Base-by-base conservation (phyloP, 2,888 invertebrate species). In the Lissocephala sabroskyi region DNA sequence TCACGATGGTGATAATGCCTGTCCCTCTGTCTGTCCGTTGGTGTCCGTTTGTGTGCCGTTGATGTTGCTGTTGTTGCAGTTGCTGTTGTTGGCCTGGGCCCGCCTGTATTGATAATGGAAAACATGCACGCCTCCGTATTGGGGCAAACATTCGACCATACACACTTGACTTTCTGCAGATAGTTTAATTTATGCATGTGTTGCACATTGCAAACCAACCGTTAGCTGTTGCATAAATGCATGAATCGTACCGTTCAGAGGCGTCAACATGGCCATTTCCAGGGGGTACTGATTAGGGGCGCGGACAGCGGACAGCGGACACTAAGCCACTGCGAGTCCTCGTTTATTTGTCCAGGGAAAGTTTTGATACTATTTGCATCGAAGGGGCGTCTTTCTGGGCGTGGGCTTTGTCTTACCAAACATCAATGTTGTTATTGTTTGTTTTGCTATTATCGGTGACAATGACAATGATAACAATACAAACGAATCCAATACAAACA, bases 151-250 rank as follows among this genome's bases (percentile, higher is more conserved):
- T 42, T 16, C 37, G 35, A 16, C 29, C 6, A 2, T 32, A 4
- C 47, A 45, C 35, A 45, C 32, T 48, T 37, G 43, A 47, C 57
- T 49, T 42, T 40, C 42, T 39, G 36, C 11, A 42, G 41, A 45
- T 17, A 52, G 60, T 54, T 63, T 65, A 77, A 77, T 77, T 68
- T 77, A 71, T 65, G 77, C 65, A 65, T 68, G 42, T 56, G 45
- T 56, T 65, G 70, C 62, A 60, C 60, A 56, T 57, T 46, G 23
- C 18, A 5, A 23, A 4, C 28, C n/a, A 28, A 16, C n/a, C 32
- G 7, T 40, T 28, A 16, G 35, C 26, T 26, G 13, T n/a, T 52
- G 45, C 47, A 55, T 51, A 23, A 50, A 53, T 51, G 41, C 16
- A 44, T 41, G 48, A 41, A 26, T 33, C n/a, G 11, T 18, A 7